Percentiles rank a stretch among this genome's conserved stretches.
Conservation (phyloP, 2,888 invertebrate species). For the Lepidocyrtinus sp. region DNA sequence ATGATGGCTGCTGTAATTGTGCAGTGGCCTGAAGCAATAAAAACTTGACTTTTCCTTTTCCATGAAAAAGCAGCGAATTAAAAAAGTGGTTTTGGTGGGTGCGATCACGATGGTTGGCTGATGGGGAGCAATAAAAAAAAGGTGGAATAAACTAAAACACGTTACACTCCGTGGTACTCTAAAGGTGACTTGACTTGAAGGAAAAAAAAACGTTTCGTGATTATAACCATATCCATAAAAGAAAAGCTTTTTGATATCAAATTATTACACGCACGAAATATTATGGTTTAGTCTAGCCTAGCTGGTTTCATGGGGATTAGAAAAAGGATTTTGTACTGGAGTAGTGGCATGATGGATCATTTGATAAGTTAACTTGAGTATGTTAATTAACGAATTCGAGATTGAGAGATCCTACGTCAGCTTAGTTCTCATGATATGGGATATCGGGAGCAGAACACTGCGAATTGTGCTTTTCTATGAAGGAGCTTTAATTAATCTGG, state of each 20-base stretch:
- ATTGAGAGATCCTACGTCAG: conserved; percentile 4
- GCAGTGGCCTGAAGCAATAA: conserved; percentile 20
- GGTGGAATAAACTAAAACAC: background rate
- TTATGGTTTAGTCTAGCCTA: too few species aligned
- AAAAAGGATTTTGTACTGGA: too few species aligned
- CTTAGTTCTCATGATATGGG: conserved; percentile 15
- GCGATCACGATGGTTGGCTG: conserved; percentile 15
- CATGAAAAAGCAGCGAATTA: background rate
- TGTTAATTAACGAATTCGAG: too few species aligned
- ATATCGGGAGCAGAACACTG: too few species aligned
- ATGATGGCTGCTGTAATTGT: conserved; percentile 28
- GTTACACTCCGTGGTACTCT: too few species aligned
- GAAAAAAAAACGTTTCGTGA: background rate
- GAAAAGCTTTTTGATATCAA: background rate
- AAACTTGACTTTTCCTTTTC: conserved; percentile 32
- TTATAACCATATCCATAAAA: background rate
- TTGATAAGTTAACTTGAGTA: background rate
- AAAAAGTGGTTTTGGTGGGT: conserved; percentile 38
- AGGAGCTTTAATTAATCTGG: conserved; percentile 5
- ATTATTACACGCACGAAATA: background rate
- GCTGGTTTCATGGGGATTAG: background rate
- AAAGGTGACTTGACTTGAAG: background rate
- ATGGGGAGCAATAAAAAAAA: conserved; percentile 6
- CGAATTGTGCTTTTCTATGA: background rate
- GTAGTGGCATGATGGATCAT: background rate